phyloP scores from a whole-genome alignment of 92 coral and sea anemone species.

The Porites divaricata region DNA sequence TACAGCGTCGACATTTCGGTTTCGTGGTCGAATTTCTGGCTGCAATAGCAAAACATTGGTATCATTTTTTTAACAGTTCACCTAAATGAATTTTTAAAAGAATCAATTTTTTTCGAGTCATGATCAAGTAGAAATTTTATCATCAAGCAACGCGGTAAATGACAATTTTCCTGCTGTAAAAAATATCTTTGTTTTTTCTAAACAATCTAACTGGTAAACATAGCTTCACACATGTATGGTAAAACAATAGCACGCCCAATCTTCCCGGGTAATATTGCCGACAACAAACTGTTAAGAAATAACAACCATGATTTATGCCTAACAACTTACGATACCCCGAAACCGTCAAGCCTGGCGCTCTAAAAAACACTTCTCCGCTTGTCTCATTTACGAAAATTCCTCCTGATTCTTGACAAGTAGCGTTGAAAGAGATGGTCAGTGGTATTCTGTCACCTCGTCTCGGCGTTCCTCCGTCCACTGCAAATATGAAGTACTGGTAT shows the following conservation, averaged over 20 bases:
- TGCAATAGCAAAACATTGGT: slow-evolving; percentile 12
- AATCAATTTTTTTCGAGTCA: neutral
- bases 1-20: slow-evolving; percentile 96
- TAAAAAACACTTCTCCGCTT: slow-evolving; percentile 94
- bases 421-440: slow-evolving; percentile 88
- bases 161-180: neutral
- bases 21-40: slow-evolving; percentile 80
- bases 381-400: slow-evolving; percentile 77
- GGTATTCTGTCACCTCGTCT: slow-evolving; percentile 92
- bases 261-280: no score
- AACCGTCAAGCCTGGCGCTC: slow-evolving; percentile 90
- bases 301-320: no score
- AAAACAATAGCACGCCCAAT: no score
- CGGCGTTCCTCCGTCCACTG: slow-evolving; percentile 93
- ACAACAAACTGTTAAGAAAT: no score
- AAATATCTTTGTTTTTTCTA: no score
- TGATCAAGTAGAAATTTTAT: neutral
- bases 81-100: neutral
- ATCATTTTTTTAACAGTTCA: neutral
- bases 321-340: slow-evolving; percentile 93
- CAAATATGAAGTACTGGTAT: slow-evolving; percentile 81
- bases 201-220: no score
- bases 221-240: no score
- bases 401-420: slow-evolving; percentile 89
- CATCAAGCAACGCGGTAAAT: neutral